Conservation (phyloP, 2,888 invertebrate species). For the Apodemia duryi region DNA sequence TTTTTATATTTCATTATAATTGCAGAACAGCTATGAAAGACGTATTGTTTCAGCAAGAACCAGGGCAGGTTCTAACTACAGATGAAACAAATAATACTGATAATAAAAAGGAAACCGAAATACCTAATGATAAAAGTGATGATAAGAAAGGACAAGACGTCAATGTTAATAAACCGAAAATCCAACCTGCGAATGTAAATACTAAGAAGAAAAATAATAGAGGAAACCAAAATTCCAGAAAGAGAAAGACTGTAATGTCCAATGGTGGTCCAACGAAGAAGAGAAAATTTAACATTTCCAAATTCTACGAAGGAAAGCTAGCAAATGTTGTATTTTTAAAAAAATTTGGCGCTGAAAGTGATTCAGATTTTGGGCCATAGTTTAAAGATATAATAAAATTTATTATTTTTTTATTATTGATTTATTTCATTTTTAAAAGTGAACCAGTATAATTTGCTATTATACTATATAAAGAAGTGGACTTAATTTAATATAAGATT, state of each 20-base stretch:
- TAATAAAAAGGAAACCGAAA: not conserved
- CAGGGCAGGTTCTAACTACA: too few relatives aligned
- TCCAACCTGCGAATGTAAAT: not conserved
- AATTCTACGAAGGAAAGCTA: not conserved
- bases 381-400: not conserved
- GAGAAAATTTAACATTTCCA: not conserved
- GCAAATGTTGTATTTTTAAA: slow-evolving; percentile 1
- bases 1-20: too few relatives aligned
- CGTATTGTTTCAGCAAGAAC: not conserved
- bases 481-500: too few relatives aligned
- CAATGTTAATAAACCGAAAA: not conserved
- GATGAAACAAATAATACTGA: not conserved
- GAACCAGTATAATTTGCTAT: too few relatives aligned
- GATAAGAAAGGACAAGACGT: not conserved
- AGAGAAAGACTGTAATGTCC: not conserved
- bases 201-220: not conserved
- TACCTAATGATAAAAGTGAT: not conserved
- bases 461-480: too few relatives aligned
- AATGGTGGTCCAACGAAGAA: not conserved
- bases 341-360: not conserved
- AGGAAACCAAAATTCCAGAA: not conserved
- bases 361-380: not conserved
- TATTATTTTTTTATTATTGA: not conserved
- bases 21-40: slow-evolving; percentile 2
- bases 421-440: not conserved